These are phyloP conservation scores for Nomada ruficornis DNA, from an alignment of 2,888 invertebrate species.

Conservation along the genomic window DNA sequence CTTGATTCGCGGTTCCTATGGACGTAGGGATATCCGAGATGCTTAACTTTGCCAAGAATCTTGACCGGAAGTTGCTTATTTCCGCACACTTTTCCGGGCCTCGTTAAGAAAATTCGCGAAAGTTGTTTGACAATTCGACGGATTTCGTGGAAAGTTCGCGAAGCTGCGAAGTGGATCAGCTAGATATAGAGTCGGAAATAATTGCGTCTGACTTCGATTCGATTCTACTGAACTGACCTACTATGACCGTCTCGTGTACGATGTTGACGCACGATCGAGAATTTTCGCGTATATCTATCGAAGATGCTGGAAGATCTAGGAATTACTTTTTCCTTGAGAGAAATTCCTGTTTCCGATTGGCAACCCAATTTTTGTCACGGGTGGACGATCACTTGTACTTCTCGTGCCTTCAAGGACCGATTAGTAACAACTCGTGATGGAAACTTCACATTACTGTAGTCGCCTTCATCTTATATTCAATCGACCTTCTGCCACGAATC, in stretches of 20 bases:
- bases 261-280: slow-evolving; percentile 8
- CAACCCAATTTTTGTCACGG: neutral
- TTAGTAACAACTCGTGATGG: neutral
- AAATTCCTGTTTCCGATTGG: neutral
- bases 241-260: slow-evolving; percentile 35
- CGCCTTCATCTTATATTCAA: too few relatives aligned
- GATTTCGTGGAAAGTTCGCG: slow-evolving; percentile 29
- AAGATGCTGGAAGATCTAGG: neutral
- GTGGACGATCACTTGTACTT: neutral
- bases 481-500: neutral
- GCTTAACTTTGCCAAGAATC: too few relatives aligned
- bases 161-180: slow-evolving; percentile 32
- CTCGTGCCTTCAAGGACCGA: neutral
- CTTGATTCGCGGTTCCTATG: too few relatives aligned
- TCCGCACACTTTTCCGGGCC: neutral
- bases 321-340: neutral
- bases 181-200: slow-evolving; percentile 20
- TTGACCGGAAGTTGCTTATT: neutral
- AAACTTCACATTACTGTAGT: neutral
- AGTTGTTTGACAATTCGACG: neutral
- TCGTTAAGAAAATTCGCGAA: too few relatives aligned
- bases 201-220: slow-evolving; percentile 48
- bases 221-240: slow-evolving; percentile 53
- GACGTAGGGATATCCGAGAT: too few relatives aligned
- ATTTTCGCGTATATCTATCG: slow-evolving; percentile 5